Base-by-base conservation (phyloP, 2,888 invertebrate species). In the Tillus elongatus region DNA sequence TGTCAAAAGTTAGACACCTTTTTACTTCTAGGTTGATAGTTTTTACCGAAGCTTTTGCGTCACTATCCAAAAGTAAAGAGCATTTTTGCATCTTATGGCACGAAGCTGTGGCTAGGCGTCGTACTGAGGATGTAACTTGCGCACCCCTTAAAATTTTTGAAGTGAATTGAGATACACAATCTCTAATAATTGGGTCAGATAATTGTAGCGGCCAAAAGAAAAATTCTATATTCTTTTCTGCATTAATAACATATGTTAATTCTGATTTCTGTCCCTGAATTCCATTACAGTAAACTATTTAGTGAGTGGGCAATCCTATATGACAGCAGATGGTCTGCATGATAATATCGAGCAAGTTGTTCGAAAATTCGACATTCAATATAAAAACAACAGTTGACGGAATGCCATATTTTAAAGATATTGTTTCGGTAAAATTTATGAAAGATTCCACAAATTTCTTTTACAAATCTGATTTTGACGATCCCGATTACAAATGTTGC, bases 161-260 rank as follows among this genome's bases (percentile, higher is more conserved):
- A 10, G n/a, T 8, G 8, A 29, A 29, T 29, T 8, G 30, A 11
- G 30, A 11, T 11, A 11, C 30, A 29, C 4, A 29, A 11, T 11
- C n/a, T 11, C 4, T 29, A n/a, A 29, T 29, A 8, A 6, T 29
- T 11, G 4, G n/a, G 30, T 29, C n/a, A 10, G 30, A 11, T 10
- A 29, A 29, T 29, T 29, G 30, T 29, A 29, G n/a, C 6, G 30
- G 30, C 30, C 30, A 29, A 11, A 29, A 29, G 4, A 29, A 29
- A 11, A 29, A 29, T 11, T 4, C n/a, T n/a, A 11, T 29, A 29
- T 29, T 29, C 11, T 29, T 29, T 29, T 29, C 30, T 9, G n/a
- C n/a, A 6, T 6, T 29, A 6, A 4, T 29, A 29, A 29, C 30
- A 6, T 29, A 29, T 10, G 12, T 29, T 8, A 29, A 29, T 11